Conservation (phyloP, 2,888 invertebrate species). For the Rhorus exstirpatorius region DNA sequence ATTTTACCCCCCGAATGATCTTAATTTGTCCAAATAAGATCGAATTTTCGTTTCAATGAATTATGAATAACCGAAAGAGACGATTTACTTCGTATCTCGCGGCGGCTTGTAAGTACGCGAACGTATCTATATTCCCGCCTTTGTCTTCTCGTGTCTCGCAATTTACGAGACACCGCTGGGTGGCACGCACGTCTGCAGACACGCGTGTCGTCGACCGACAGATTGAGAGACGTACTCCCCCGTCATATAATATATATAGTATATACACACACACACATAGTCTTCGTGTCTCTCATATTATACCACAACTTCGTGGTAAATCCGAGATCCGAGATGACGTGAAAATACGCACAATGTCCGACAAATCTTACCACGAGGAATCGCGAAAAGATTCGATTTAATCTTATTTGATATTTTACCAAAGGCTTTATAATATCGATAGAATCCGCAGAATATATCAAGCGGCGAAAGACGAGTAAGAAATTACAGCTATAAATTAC, state of each 20-base stretch:
- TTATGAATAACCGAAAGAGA: neutral
- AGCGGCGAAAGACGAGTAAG: neutral
- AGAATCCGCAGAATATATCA: neutral
- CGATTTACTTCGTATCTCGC: conserved; percentile 19
- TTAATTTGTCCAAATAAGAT: neutral
- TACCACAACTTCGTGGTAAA: conserved; percentile 18
- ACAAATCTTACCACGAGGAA: conserved; percentile 8
- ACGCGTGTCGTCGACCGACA: conserved; percentile 51
- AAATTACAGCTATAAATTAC: neutral
- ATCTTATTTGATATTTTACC: neutral
- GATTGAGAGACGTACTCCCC: conserved; percentile 37
- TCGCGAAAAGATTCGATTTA: neutral
- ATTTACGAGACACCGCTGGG: conserved; percentile 49
- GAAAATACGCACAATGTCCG: conserved; percentile 34
- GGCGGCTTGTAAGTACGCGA: neutral
- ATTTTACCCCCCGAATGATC: neutral
- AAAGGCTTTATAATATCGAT: no score
- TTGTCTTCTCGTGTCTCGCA: conserved; percentile 6
- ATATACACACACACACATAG: no score
- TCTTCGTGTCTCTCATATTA: no score
- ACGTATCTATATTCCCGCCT: conserved; percentile 16
- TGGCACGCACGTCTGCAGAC: conserved; percentile 43
- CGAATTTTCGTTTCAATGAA: neutral
- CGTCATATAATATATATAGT: neutral
- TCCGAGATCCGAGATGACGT: conserved; percentile 25